Percentiles rank a stretch among this genome's conserved stretches.
phyloP scores from a whole-genome alignment of 2,888 invertebrate genomes.

The Ceraclea dissimilis region DNA sequence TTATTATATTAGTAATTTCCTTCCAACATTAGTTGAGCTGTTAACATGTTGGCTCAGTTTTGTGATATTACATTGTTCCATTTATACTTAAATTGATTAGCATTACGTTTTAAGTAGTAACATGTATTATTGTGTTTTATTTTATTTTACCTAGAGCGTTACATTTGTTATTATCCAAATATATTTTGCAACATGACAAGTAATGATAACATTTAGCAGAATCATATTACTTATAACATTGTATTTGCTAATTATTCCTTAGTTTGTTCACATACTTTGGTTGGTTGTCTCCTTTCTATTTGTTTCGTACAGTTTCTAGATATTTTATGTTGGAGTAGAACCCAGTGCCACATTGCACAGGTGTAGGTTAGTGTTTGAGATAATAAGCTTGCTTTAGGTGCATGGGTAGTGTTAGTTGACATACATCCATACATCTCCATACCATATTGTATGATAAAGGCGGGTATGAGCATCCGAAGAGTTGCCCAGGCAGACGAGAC shows the following conservation, averaged over 20 bases:
- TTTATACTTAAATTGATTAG: background rate
- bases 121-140: too few species aligned
- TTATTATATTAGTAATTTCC: background rate
- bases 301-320: too few species aligned
- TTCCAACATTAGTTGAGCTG: background rate
- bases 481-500: background rate
- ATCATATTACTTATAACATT: too few species aligned
- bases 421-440: background rate
- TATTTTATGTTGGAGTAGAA: background rate
- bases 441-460: background rate
- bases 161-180: too few species aligned
- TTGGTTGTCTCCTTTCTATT: too few species aligned
- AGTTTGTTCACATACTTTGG: too few species aligned
- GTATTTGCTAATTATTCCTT: too few species aligned
- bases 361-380: background rate
- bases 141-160: too few species aligned
- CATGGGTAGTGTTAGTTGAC: background rate
- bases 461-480: conserved; percentile 18
- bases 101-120: background rate
- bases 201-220: too few species aligned
- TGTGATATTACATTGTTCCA: background rate
- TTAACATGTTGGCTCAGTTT: background rate
- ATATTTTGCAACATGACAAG: too few species aligned
- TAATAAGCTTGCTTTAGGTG: conserved; percentile 1
- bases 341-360: background rate